Evolutionary conservation across 2,888 invertebrate genomes (phyloP), one percentile per base, ranked within the genome.

Genomic region (Trichopria drosophilae): DNA sequence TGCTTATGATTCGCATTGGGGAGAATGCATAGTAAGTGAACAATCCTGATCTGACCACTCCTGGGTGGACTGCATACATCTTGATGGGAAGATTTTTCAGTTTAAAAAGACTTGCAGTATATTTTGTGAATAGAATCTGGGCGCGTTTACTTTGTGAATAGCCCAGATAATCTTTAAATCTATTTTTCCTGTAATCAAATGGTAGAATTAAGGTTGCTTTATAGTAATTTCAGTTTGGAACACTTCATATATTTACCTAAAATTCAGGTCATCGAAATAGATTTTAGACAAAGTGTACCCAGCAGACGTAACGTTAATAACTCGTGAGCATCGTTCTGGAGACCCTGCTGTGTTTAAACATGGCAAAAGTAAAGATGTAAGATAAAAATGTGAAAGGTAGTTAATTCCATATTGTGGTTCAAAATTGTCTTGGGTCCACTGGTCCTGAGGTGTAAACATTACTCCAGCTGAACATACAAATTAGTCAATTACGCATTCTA

Each of bases 361-460:
- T 45, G 91, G 88, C 73, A 94, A 75, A 45, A 96, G 77, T 59
- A 92, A 77, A 68, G 91, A 87, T 15, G 90, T 88, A 62, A 93
- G 78, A 63, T 89, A 80, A 68, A 90, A 92, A 75, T 93, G 92
- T 3, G 92, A 88, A 62, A 95, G 77, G 74, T 93, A 91, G 75
- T 96, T 96, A 6, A 88, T 86, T 43, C 86, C 88, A 76, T 93
- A 85, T 67, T 94, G 93, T n/a, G 84, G 84, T 76, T 96, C 95
- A 66, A 84, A 86, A 0, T 92, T 92, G 69, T 94, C 93, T 60
- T 82, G 81, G 0, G 93, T 90, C n/a, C n/a, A n/a, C 59, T 87
- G 77, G 44, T 81, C 79, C 62, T 84, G 88, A 22, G 92, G 90
- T 4, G 85, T 85, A 72, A 90, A 90, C 94, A 95, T 94, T 35